phyloP scores from a whole-genome alignment of 2,797 vertebrate species.

The Melanotaenia nigrans region DNA sequence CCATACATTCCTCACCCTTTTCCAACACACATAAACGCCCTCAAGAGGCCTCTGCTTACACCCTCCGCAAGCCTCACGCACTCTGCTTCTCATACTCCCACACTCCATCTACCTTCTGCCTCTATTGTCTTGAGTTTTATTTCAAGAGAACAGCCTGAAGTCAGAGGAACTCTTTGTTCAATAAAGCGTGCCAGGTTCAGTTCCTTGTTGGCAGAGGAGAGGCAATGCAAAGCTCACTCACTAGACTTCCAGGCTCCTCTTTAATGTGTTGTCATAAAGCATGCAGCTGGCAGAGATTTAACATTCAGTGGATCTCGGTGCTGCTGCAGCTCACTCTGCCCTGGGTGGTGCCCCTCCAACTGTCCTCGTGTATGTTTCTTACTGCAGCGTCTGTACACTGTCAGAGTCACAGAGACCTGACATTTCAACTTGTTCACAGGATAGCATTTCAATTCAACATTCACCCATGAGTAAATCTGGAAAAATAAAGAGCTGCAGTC shows the following conservation, averaged over 20 bases:
- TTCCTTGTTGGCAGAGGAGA: constrained; percentile 67
- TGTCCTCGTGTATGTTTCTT: constrained; percentile 51
- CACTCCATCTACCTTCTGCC: constrained; percentile 41
- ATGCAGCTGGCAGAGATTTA: constrained; percentile 74
- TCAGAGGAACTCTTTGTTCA: constrained; percentile 69
- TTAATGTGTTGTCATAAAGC: constrained; percentile 83
- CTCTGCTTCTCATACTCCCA: constrained; percentile 41
- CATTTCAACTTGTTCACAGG: constrained; percentile 48
- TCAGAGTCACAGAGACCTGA: constrained; percentile 60
- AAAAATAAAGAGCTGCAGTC: constrained; percentile 28
- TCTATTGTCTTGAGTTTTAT: constrained; percentile 61
- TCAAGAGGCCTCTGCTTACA: constrained; percentile 55
- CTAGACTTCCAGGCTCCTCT: constrained; percentile 81
- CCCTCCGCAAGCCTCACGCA: constrained; percentile 56
- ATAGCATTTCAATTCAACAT: constrained; percentile 38
- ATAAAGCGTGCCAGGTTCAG: constrained; percentile 65
- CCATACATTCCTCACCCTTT: constrained; percentile 73
- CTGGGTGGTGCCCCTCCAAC: constrained; percentile 52
- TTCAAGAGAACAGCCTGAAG: constrained; percentile 60
- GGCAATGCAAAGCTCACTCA: constrained; percentile 67
- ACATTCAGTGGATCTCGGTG: constrained; percentile 51
- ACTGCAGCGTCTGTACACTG: constrained; percentile 46
- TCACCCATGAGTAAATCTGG: constrained; percentile 49
- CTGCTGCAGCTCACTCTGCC: constrained; percentile 41
- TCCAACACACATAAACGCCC: constrained; percentile 49